These are phyloP conservation scores for Lobophora halterata DNA, from an alignment of 2,888 invertebrate genomes.

Conservation along the genomic window DNA sequence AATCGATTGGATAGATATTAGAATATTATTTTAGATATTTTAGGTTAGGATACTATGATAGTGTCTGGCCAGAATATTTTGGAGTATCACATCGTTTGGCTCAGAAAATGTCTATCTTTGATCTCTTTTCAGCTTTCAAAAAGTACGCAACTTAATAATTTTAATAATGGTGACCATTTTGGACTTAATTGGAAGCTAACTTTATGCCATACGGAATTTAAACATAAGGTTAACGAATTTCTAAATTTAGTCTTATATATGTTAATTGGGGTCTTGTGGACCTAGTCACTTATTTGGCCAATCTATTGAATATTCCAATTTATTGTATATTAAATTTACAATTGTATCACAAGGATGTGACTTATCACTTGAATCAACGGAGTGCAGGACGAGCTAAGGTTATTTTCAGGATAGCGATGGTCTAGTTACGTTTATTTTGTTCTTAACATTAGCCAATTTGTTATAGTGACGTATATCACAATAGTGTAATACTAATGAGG, in stretches of 20 bases:
- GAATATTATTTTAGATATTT: slow-evolving; percentile 78
- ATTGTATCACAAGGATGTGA: slow-evolving; percentile 66
- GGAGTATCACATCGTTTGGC: slow-evolving; percentile 81
- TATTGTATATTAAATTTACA: slow-evolving; percentile 77
- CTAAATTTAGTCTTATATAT: slow-evolving; percentile 79
- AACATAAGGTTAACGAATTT: slow-evolving; percentile 81
- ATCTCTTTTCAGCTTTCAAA: slow-evolving; percentile 80
- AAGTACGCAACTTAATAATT: slow-evolving; percentile 78
- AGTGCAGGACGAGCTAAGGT: slow-evolving; percentile 77
- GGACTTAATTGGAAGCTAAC: slow-evolving; percentile 80
- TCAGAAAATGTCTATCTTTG: slow-evolving; percentile 79
- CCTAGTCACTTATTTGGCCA: slow-evolving; percentile 80
- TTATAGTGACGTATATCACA: slow-evolving; percentile 80
- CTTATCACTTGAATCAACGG: slow-evolving; percentile 70
- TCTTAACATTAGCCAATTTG: slow-evolving; percentile 79
- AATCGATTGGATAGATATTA: slow-evolving; percentile 74
- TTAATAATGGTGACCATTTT: slow-evolving; percentile 71
- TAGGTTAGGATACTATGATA: slow-evolving; percentile 80
- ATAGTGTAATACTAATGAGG: slow-evolving; percentile 77
- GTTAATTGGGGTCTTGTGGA: slow-evolving; percentile 73
- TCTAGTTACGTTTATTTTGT: slow-evolving; percentile 79
- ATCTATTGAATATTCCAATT: slow-evolving; percentile 80
- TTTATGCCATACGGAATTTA: slow-evolving; percentile 81
- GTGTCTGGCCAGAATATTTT: slow-evolving; percentile 81
- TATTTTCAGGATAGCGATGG: slow-evolving; percentile 79